Conservation (phyloP, 2,797 vertebrate species). For the Typhlichthys subterraneus region DNA sequence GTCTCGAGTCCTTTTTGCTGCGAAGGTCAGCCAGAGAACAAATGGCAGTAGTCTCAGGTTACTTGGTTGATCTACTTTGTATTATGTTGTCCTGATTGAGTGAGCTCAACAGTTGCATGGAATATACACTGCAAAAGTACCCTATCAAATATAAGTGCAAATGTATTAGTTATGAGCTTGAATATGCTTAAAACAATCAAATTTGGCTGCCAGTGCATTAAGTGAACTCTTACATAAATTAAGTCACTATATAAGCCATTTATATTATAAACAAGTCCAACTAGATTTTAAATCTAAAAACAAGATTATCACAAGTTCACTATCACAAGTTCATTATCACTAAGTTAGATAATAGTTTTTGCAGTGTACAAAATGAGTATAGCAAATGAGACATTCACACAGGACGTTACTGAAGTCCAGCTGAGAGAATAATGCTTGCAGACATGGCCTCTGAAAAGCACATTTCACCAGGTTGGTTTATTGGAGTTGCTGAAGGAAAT, state of each 20-base stretch:
- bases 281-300: too few relatives aligned
- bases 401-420: conserved; percentile 31
- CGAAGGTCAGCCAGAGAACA: conserved; percentile 56
- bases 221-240: too few relatives aligned
- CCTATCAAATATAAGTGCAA: too few relatives aligned
- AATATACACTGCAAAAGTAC: too few relatives aligned
- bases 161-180: too few relatives aligned
- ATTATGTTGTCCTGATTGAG: conserved; percentile 45
- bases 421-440: conserved; percentile 61
- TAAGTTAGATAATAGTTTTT: too few relatives aligned
- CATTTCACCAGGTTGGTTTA: conserved; percentile 55
- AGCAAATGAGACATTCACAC: conserved; percentile 28
- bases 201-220: too few relatives aligned
- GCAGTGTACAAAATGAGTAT: conserved; percentile 36
- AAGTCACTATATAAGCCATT: too few relatives aligned
- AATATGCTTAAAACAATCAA: too few relatives aligned
- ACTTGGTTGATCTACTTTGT: conserved; percentile 38
- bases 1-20: conserved; percentile 42
- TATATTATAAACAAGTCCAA: too few relatives aligned
- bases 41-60: conserved; percentile 43
- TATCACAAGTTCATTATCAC: too few relatives aligned
- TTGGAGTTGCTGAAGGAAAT: conserved; percentile 43
- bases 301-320: too few relatives aligned
- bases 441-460: conserved; percentile 39
- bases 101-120: conserved; percentile 45